Base-by-base conservation (phyloP, 1,140 invertebrate genomes). In the Procambarus virginalis region DNA sequence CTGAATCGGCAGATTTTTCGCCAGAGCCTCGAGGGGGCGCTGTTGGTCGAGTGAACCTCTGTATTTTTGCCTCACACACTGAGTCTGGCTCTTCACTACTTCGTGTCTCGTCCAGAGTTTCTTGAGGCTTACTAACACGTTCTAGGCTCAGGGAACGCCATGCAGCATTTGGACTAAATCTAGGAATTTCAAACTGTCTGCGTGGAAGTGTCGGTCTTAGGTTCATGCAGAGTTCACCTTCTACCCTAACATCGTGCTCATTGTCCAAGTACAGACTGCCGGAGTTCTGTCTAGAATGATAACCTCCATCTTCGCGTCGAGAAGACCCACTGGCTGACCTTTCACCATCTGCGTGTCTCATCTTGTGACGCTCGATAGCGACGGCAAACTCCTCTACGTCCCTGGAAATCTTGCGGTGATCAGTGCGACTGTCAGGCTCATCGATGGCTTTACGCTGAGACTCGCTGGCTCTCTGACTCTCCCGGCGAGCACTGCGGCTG, bases 151-250 rank as follows among this genome's bases (percentile, higher is more conserved):
- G 94, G 46, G 96, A 95, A 92, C 96, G 95, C 97, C 97, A 98
- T 0, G 97, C 97, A n/a, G 96, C 95, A 0, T 96, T 95, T 3
- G 97, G 97, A 20, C 96, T 97, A 94, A 97, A 97, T 89, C 96
- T 94, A 0, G 97, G 96, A 45, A 97, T 95, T 86, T 96, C 96
- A 17, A 95, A 94, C 92, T 96, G 95, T 92, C 97, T 96, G 92
- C 96, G 96, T 2, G 97, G 97, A 85, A 97, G 93, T 0, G 96
- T 97, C 3, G 97, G 97, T 1, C 97, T 94, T 85, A 97, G 93
- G 68, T 96, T 95, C 75, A 97, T 93, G 46, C 96, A 95, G 80
- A 97, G 96, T 48, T 96, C 93, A 73, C 93, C 91, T 58, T 94
- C 94, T 46, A 93, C 91, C 70, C 92, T 91, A 60, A 91, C 88